A percentile compares a stretch with the other conserved stretches of the same genome.
Evolutionary conservation across 1,140 invertebrate genomes (phyloP).

Genomic region (Rhizoglyphus robini): DNA sequence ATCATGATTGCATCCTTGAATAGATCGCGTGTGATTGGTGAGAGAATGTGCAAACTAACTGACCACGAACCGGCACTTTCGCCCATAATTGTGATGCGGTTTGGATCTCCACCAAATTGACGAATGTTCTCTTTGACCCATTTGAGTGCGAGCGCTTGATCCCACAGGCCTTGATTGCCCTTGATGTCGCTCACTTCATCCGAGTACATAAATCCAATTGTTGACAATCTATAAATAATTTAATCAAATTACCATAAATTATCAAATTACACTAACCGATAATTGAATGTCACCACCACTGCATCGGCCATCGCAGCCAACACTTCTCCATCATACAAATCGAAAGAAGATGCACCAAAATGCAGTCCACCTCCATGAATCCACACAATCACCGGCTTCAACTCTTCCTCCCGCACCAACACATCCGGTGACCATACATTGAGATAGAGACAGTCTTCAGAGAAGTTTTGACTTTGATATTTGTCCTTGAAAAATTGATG

Average conservation of each 20-base stretch:
- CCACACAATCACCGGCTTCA: constrained; percentile 74
- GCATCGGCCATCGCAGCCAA: constrained; percentile 79
- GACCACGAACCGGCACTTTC: constrained; percentile 89
- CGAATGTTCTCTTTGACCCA: constrained; percentile 77
- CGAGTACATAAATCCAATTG: constrained; percentile 20
- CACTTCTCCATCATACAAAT: constrained; percentile 79
- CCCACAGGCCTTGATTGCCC: constrained; percentile 43
- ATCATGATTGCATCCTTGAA: constrained; percentile 54
- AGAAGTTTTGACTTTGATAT: no score
- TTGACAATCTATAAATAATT: no score
- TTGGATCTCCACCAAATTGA: constrained; percentile 80
- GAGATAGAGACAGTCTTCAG: constrained; percentile 92
- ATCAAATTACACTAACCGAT: no score
- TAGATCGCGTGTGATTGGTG: constrained; percentile 62
- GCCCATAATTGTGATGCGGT: constrained; percentile 86
- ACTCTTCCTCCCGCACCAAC: not conserved
- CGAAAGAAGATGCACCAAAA: constrained; percentile 56
- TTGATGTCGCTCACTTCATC: constrained; percentile 13
- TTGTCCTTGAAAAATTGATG: constrained; percentile 39
- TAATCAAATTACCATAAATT: no score
- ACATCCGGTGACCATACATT: constrained; percentile 61
- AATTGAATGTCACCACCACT: constrained; percentile 42
- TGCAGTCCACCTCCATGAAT: constrained; percentile 93
- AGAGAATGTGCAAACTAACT: constrained; percentile 81
- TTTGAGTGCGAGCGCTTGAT: constrained; percentile 36